Conservation (phyloP, 2,797 vertebrate species). For the Esox lucius region DNA sequence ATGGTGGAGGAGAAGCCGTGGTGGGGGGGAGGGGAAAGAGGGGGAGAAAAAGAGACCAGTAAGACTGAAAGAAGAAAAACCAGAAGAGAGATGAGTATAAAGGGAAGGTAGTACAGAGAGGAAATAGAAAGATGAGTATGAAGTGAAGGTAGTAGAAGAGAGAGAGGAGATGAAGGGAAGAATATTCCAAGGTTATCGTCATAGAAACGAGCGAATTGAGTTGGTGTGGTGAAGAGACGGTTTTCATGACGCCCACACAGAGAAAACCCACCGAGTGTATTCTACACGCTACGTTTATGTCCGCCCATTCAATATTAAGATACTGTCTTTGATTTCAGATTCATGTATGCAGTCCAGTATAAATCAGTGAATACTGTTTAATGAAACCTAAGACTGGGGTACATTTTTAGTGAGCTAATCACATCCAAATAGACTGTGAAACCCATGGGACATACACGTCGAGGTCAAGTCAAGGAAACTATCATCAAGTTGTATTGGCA, state of each 20-base stretch:
- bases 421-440: background rate
- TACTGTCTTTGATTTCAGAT: background rate
- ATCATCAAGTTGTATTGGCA: slow-evolving; percentile 7
- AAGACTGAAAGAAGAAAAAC: slow-evolving; percentile 32
- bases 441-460: background rate
- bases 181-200: slow-evolving; percentile 63
- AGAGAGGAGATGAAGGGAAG: slow-evolving; percentile 36
- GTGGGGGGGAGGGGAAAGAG: slow-evolving; percentile 6
- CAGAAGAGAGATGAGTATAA: slow-evolving; percentile 40
- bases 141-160: slow-evolving; percentile 42
- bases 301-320: background rate
- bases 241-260: slow-evolving; percentile 67
- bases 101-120: slow-evolving; percentile 49
- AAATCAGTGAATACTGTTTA: background rate
- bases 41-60: slow-evolving; percentile 28
- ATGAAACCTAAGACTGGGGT: background rate
- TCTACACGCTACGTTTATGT: slow-evolving; percentile 11
- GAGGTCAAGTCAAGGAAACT: slow-evolving; percentile 1
- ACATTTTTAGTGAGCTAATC: background rate
- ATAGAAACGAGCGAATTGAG: slow-evolving; percentile 44
- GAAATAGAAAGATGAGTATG: slow-evolving; percentile 36
- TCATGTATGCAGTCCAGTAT: background rate
- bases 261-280: slow-evolving; percentile 23
- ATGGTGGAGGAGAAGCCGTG: background rate
- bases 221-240: slow-evolving; percentile 39